Conservation (phyloP, 2,797 vertebrate species). For the Dromococcyx pavoninus region DNA sequence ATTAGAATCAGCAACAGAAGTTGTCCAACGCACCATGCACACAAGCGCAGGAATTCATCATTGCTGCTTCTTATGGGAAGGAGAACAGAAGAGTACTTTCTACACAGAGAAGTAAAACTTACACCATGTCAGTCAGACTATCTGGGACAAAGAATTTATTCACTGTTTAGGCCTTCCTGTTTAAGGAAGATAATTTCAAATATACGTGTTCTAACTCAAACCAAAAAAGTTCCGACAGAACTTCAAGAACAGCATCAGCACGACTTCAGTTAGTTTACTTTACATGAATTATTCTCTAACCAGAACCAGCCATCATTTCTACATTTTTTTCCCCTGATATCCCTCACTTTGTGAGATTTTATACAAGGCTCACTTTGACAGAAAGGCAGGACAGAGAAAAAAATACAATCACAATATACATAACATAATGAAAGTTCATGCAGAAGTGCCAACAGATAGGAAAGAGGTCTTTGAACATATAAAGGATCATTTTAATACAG, state of each 20-base stretch:
- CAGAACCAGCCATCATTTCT: not conserved
- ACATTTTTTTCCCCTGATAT: rapidly evolving
- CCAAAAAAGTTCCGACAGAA: not conserved
- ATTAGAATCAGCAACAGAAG: not conserved
- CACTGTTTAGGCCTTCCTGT: not conserved
- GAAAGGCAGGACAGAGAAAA: not conserved
- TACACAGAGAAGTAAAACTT: not conserved
- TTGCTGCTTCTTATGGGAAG: not conserved
- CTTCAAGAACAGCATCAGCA: not conserved
- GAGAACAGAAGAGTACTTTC: not conserved
- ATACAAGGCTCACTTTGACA: not conserved
- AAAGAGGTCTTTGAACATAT: not conserved
- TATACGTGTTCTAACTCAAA: not conserved
- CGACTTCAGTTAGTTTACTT: not conserved
- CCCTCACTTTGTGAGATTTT: not conserved
- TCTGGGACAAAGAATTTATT: not conserved
- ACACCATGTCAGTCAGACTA: not conserved
- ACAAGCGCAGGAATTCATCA: not conserved
- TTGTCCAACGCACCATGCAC: not conserved
- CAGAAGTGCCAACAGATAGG: not conserved
- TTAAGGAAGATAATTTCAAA: not conserved
- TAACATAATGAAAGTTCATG: not conserved
- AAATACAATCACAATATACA: not conserved
- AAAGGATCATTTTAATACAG: not conserved
- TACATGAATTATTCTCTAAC: not conserved